These are phyloP conservation scores for Pantherophis vulpinus DNA, from an alignment of 2,797 vertebrate species.

Conservation along the genomic window DNA sequence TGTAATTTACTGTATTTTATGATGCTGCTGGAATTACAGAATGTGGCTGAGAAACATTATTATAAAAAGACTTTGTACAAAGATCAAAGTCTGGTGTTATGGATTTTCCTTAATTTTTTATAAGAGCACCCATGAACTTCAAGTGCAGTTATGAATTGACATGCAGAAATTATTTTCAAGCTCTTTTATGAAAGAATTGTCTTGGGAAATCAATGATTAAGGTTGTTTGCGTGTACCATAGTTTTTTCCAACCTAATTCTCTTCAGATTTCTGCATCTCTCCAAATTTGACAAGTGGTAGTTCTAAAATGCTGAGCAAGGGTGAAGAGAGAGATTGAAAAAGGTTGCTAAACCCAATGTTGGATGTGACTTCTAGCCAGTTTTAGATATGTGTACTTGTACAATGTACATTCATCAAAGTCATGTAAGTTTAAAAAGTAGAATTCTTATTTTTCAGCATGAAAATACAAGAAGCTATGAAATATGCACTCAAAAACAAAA, in stretches of 20 bases:
- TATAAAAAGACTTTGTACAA: not conserved
- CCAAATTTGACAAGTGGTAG: not conserved
- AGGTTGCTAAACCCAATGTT: not conserved
- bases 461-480: not conserved
- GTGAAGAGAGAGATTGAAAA: not conserved
- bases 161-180: not conserved
- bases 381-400: not conserved
- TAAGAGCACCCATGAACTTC: not conserved
- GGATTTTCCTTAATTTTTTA: not conserved
- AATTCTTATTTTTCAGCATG: not conserved
- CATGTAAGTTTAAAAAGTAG: not conserved
- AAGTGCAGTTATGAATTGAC: not conserved
- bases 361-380: not conserved
- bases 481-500: not conserved
- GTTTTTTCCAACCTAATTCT: not conserved
- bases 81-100: not conserved
- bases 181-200: not conserved
- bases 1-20: not conserved
- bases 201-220: not conserved
- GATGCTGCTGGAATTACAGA: not conserved
- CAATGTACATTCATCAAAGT: not conserved
- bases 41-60: not conserved
- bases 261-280: not conserved
- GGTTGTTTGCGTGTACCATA: not conserved
- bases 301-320: not conserved